phyloP scores from a whole-genome alignment of 2,888 invertebrate species.

The Philopedon plagiatum region DNA sequence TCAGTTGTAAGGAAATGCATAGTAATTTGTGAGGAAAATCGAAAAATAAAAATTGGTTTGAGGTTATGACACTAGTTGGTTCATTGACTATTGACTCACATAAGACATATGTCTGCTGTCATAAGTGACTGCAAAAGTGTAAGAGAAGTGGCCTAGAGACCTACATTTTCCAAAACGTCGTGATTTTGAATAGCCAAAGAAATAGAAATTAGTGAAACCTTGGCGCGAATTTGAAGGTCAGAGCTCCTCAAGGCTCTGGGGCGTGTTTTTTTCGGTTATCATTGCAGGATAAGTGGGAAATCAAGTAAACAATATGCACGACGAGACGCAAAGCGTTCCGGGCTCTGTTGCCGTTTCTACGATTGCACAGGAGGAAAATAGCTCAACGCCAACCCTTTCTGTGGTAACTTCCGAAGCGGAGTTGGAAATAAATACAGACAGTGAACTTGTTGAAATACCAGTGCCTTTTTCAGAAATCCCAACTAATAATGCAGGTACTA shows the following conservation, averaged over 20 bases:
- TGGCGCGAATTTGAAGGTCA: constrained; percentile 69
- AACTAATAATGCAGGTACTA: constrained; percentile 72
- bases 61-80: constrained; percentile 75
- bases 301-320: constrained; percentile 74
- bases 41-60: constrained; percentile 30
- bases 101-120: constrained; percentile 80
- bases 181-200: constrained; percentile 72
- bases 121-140: constrained; percentile 83
- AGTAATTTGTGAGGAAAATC: background rate
- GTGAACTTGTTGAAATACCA: constrained; percentile 75
- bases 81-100: constrained; percentile 81
- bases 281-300: constrained; percentile 66
- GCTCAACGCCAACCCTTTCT: constrained; percentile 59
- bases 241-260: constrained; percentile 68
- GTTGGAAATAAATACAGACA: constrained; percentile 71
- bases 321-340: constrained; percentile 80
- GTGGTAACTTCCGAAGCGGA: constrained; percentile 69
- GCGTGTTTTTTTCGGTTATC: constrained; percentile 68
- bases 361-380: constrained; percentile 68
- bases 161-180: constrained; percentile 83
- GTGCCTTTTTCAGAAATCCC: constrained; percentile 72
- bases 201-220: constrained; percentile 69
- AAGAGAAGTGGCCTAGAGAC: constrained; percentile 92
- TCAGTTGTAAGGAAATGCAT: background rate
- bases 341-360: constrained; percentile 77